Conservation (phyloP, 2,797 vertebrate genomes). For the Taeniopygia guttata region DNA sequence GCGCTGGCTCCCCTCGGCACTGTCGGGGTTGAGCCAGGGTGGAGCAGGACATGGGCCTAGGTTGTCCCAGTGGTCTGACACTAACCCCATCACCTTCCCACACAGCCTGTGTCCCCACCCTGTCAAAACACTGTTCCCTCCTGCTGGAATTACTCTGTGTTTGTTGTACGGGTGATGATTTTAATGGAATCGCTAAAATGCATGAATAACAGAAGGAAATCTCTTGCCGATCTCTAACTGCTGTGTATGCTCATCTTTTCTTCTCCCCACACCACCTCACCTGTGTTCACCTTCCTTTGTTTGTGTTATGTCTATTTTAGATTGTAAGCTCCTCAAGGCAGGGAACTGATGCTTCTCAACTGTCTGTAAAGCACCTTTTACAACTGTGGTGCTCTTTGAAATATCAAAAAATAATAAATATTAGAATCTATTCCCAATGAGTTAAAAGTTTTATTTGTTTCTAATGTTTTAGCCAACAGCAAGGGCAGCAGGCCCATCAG, state of each 20-base stretch:
- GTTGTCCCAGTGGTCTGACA: not conserved
- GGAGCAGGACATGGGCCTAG: not conserved
- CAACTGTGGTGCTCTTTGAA: slow-evolving; percentile 60
- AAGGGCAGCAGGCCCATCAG: not conserved
- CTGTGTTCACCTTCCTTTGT: slow-evolving; percentile 43
- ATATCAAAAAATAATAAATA: slow-evolving; percentile 62
- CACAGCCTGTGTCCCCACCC: not conserved
- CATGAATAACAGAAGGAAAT: slow-evolving; percentile 46
- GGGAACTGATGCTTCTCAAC: slow-evolving; percentile 55
- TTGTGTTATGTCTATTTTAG: slow-evolving; percentile 57
- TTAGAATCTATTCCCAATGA: slow-evolving; percentile 48
- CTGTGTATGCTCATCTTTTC: slow-evolving; percentile 40
- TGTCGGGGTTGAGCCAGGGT: not conserved
- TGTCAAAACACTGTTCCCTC: not conserved
- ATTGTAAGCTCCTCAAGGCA: slow-evolving; percentile 69
- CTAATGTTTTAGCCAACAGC: slow-evolving; percentile 29
- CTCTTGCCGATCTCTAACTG: not conserved
- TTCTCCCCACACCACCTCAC: slow-evolving; percentile 42
- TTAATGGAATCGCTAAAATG: not conserved
- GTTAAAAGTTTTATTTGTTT: slow-evolving; percentile 66
- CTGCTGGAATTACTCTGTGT: slow-evolving; percentile 5
- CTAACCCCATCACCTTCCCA: slow-evolving; percentile 13
- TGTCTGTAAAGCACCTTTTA: slow-evolving; percentile 64
- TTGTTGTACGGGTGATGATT: slow-evolving; percentile 19
- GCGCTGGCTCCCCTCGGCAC: not conserved